Percentiles rank a stretch among this genome's conserved stretches.
These are phyloP conservation scores for Platichthys flesus DNA, from an alignment of 2,113 vertebrate species.

Conservation along the genomic window DNA sequence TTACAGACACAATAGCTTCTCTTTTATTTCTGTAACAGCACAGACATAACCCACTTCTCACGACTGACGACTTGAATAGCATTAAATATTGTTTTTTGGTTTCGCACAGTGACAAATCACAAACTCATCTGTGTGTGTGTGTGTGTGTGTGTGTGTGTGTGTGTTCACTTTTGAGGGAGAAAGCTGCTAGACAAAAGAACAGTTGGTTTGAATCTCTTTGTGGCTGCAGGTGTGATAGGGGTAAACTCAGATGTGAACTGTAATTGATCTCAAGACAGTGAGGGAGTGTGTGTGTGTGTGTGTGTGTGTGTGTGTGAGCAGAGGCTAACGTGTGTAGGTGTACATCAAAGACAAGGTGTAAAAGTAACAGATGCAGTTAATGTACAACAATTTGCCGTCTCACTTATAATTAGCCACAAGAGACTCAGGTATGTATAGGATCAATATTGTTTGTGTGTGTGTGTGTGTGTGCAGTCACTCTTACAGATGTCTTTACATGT, in stretches of 20 bases:
- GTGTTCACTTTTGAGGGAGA: conserved; percentile 33
- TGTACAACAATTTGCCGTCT: conserved; percentile 72
- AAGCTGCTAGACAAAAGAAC: conserved; percentile 70
- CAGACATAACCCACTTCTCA: neutral
- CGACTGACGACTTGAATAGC: neutral
- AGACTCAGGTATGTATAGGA: conserved; percentile 60
- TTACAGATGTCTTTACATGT: conserved; percentile 28
- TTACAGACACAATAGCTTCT: neutral
- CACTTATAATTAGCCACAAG: conserved; percentile 77
- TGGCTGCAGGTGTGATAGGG: conserved; percentile 69
- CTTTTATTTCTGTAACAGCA: conserved; percentile 2
- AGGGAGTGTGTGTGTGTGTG: conserved; percentile 2
- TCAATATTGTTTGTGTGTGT: conserved; percentile 38
- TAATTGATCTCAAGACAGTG: conserved; percentile 42
- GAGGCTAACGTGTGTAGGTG: conserved; percentile 42
- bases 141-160: conserved; percentile 25
- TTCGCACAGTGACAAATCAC: neutral
- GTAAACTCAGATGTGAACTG: conserved; percentile 61
- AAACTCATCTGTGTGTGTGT: conserved; percentile 2
- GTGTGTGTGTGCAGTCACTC: conserved; percentile 1
- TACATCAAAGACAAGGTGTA: conserved; percentile 38
- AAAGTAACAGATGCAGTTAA: conserved; percentile 76
- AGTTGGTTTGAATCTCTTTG: conserved; percentile 71
- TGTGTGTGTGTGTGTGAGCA: conserved; percentile 37
- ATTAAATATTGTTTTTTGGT: conserved; percentile 11